Evolutionary conservation across 1,140 invertebrate genomes (phyloP).

Genomic region (Halictus rubicundus): DNA sequence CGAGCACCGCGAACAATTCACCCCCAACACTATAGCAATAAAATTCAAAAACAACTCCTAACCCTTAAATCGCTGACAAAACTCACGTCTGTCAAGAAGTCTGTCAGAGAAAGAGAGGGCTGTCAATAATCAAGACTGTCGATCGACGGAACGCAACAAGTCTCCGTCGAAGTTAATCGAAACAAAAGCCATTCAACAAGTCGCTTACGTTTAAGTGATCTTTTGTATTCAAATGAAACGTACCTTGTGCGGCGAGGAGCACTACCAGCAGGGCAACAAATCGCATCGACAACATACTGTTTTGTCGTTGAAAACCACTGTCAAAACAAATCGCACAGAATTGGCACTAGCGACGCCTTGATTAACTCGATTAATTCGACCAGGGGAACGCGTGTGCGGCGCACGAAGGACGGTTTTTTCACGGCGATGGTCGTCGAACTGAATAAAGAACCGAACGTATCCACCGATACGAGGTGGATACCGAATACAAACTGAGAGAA

Average conservation of each 20-base stretch:
- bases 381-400: not conserved
- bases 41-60: not conserved
- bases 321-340: slow-evolving; percentile 52
- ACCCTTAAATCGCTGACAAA: no score
- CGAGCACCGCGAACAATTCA: no score
- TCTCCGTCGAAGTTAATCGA: no score
- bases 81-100: no score
- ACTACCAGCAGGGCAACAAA: slow-evolving; percentile 53
- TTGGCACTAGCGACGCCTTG: slow-evolving; percentile 27
- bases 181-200: no score
- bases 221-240: no score
- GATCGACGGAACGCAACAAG: not conserved
- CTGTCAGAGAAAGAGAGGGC: no score
- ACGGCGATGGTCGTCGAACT: not conserved
- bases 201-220: no score
- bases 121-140: no score
- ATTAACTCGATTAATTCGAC: not conserved
- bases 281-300: slow-evolving; percentile 50
- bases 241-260: slow-evolving; percentile 50
- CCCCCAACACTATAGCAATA: no score
- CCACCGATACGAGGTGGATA: slow-evolving; percentile 60
- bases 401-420: not conserved
- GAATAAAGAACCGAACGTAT: slow-evolving; percentile 52
- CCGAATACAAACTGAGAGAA: slow-evolving; percentile 71
- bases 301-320: slow-evolving; percentile 42